These are phyloP conservation scores for Macquaria ambigua DNA, from an alignment of 2,113 vertebrate species.

Conservation along the genomic window DNA sequence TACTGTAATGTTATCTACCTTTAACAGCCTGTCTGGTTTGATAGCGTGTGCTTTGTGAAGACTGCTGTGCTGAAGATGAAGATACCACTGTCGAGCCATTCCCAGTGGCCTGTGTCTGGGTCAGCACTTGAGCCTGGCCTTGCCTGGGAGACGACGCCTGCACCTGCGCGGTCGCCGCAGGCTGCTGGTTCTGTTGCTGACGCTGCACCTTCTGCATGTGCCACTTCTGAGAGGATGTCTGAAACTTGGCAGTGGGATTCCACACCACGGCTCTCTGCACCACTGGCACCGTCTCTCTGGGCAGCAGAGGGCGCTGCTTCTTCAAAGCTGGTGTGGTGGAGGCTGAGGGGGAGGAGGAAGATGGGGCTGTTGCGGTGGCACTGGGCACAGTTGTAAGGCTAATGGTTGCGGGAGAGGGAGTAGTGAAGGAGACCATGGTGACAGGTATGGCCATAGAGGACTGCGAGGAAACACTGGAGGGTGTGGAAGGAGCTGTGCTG, in stretches of 20 bases:
- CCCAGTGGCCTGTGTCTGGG: constrained; percentile 59
- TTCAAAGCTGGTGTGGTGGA: constrained; percentile 87
- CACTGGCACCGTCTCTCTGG: constrained; percentile 93
- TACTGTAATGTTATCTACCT: constrained; percentile 83
- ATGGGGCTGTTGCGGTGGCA: constrained; percentile 75
- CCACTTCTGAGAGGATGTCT: constrained; percentile 98
- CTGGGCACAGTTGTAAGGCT: constrained; percentile 71
- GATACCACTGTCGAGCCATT: constrained; percentile 56
- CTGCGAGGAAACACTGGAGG: constrained; percentile 85
- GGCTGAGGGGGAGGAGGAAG: constrained; percentile 76
- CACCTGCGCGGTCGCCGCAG: constrained; percentile 49
- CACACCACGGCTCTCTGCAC: constrained; percentile 94
- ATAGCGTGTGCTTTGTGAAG: constrained; percentile 94
- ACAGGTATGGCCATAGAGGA: constrained; percentile 85
- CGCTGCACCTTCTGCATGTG: constrained; percentile 98
- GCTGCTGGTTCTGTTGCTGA: constrained; percentile 88
- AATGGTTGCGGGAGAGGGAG: constrained; percentile 82
- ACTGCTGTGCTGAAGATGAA: constrained; percentile 73
- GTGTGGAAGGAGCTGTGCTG: constrained; percentile 82
- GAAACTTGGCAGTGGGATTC: constrained; percentile 95
- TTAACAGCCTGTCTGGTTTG: constrained; percentile 98
- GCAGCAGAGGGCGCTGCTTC: constrained; percentile 96
- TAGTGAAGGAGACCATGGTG: constrained; percentile 82
- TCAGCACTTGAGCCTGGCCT: constrained; percentile 63
- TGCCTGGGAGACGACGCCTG: constrained; percentile 84